Percentiles rank a stretch among this genome's conserved stretches.
phyloP scores from a whole-genome alignment of 2,888 invertebrate genomes.

The Plagodis pulveraria region DNA sequence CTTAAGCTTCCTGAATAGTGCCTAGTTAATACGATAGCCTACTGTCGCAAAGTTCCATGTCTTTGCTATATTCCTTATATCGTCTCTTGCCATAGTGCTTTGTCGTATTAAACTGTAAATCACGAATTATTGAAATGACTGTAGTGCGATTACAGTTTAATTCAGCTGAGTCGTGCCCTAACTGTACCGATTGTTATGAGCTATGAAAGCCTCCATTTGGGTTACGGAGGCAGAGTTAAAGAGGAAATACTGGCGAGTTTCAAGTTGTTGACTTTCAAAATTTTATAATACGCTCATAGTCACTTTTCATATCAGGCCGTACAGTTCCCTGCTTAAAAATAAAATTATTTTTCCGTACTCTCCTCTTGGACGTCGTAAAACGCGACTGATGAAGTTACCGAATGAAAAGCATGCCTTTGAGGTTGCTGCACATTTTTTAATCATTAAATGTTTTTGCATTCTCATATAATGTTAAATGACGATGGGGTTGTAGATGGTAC shows the following conservation, averaged over 20 bases:
- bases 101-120: constrained; percentile 50
- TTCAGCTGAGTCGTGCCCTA: constrained; percentile 61
- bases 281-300: too few relatives aligned
- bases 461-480: too few relatives aligned
- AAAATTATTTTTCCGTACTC: too few relatives aligned
- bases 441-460: too few relatives aligned
- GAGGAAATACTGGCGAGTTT: background rate
- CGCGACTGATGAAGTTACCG: too few relatives aligned
- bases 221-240: constrained; percentile 25
- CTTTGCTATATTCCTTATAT: background rate
- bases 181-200: constrained; percentile 56
- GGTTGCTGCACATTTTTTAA: too few relatives aligned
- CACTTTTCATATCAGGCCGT: too few relatives aligned
- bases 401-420: too few relatives aligned
- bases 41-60: constrained; percentile 2
- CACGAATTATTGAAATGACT: constrained; percentile 67
- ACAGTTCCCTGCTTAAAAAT: too few relatives aligned
- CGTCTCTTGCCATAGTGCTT: constrained; percentile 27
- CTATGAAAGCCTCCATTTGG: constrained; percentile 34
- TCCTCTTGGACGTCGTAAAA: too few relatives aligned
- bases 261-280: too few relatives aligned
- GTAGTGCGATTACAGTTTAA: constrained; percentile 55
- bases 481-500: too few relatives aligned
- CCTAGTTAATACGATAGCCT: constrained; percentile 4
- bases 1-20: constrained; percentile 10